Evolutionary conservation across 2,888 invertebrate species (phyloP).

Genomic region (Cataglyphis altisquamis): DNA sequence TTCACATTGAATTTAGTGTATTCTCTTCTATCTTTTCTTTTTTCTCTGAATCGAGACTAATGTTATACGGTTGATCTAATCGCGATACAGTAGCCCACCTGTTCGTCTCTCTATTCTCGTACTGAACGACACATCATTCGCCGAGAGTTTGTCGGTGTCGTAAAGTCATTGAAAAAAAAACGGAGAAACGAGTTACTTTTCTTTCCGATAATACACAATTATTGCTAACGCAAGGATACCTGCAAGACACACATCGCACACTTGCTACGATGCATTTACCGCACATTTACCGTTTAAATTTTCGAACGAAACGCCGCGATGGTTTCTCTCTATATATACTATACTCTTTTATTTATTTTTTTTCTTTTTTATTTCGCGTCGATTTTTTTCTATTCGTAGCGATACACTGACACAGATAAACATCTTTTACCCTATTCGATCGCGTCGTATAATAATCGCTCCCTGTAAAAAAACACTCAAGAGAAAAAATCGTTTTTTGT

Average conservation of each 20-base stretch:
- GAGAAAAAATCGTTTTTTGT: slow-evolving; percentile 42
- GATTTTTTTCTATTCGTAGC: slow-evolving; percentile 50
- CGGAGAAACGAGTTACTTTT: slow-evolving; percentile 24
- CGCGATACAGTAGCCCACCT: slow-evolving; percentile 50
- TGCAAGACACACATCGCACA: slow-evolving; percentile 65
- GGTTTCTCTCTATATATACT: slow-evolving; percentile 13
- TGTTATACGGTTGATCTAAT: slow-evolving; percentile 48
- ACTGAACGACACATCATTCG: slow-evolving; percentile 24
- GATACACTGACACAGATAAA: slow-evolving; percentile 50
- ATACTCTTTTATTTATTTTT: slow-evolving; percentile 18
- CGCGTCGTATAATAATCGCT: slow-evolving; percentile 48
- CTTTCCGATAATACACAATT: slow-evolving; percentile 57
- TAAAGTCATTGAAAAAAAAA: slow-evolving; percentile 20
- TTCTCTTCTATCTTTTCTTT: slow-evolving; percentile 39
- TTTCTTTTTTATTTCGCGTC: slow-evolving; percentile 51
- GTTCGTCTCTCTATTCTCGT: slow-evolving; percentile 30
- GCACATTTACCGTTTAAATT: slow-evolving; percentile 31
- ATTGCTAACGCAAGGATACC: slow-evolving; percentile 67
- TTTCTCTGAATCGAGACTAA: slow-evolving; percentile 44
- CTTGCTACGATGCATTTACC: slow-evolving; percentile 70
- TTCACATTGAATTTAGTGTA: slow-evolving; percentile 52
- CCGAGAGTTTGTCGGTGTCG: slow-evolving; percentile 35
- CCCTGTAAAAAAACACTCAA: slow-evolving; percentile 55
- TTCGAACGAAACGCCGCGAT: slow-evolving; percentile 29
- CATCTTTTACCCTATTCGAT: slow-evolving; percentile 46